phyloP scores from a whole-genome alignment of 2,888 invertebrate genomes.

The Scotopteryx bipunctaria region DNA sequence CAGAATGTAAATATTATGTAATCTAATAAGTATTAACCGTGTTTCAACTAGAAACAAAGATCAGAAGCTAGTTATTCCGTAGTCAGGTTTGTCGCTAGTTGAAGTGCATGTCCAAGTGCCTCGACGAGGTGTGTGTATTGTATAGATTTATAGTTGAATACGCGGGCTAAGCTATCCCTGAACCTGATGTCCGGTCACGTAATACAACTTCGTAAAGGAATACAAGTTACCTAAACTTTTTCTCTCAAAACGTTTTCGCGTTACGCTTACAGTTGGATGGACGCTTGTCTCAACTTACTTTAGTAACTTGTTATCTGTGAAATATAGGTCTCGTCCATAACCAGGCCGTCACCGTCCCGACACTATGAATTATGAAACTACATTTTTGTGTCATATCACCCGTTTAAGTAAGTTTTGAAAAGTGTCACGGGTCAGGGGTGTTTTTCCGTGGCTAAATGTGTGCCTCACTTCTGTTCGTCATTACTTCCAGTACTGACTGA shows the following conservation, averaged over 20 bases:
- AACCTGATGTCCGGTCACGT: not conserved
- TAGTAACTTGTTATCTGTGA: too few species aligned
- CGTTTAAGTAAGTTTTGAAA: too few species aligned
- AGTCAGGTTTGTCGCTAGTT: slow-evolving; percentile 22
- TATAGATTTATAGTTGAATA: slow-evolving; percentile 46
- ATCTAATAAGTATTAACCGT: slow-evolving; percentile 13
- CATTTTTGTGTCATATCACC: too few species aligned
- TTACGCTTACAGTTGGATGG: not conserved
- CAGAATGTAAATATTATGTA: too few species aligned
- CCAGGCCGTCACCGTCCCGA: too few species aligned
- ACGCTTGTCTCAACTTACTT: too few species aligned
- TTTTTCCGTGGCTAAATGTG: slow-evolving; percentile 52
- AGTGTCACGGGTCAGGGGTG: slow-evolving; percentile 2
- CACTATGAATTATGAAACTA: too few species aligned
- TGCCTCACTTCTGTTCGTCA: slow-evolving; percentile 59
- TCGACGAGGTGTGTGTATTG: slow-evolving; percentile 72
- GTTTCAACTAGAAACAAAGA: slow-evolving; percentile 24
- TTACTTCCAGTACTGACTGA: slow-evolving; percentile 31
- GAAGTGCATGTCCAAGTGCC: slow-evolving; percentile 56
- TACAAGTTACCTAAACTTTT: too few species aligned
- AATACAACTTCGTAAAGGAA: not conserved
- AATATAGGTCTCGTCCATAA: too few species aligned
- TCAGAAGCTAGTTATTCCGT: slow-evolving; percentile 15
- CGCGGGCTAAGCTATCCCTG: not conserved
- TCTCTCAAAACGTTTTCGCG: not conserved